phyloP scores from a whole-genome alignment of 1,140 invertebrate genomes.

The Ceratosolen fusciceps region DNA sequence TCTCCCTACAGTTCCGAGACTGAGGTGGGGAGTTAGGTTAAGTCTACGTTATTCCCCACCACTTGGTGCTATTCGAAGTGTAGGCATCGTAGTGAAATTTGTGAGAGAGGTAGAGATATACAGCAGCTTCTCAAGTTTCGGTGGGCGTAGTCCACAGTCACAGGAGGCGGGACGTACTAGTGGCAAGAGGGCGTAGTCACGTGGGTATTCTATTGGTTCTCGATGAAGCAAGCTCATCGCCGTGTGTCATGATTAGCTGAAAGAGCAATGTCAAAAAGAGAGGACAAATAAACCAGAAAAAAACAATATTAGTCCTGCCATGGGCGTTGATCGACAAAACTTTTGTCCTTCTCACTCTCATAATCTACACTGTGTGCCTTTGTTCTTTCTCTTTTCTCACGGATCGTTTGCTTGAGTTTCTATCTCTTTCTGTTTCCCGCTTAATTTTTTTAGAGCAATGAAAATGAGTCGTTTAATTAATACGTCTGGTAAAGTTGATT shows the following conservation, averaged over 20 bases:
- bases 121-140: constrained; percentile 47
- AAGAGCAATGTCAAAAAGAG: background rate
- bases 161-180: constrained; percentile 38
- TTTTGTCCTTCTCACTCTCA: constrained; percentile 12
- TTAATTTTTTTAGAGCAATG: constrained; percentile 66
- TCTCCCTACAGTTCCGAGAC: constrained; percentile 51
- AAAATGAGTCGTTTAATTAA: constrained; percentile 73
- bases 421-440: background rate
- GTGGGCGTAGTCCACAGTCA: constrained; percentile 48
- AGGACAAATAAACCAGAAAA: constrained; percentile 49
- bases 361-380: constrained; percentile 6
- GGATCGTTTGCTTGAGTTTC: background rate
- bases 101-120: constrained; percentile 6
- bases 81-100: background rate
- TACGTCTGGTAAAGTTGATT: constrained; percentile 63
- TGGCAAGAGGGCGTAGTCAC: background rate
- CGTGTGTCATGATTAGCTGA: background rate
- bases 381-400: constrained; percentile 39
- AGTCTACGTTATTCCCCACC: constrained; percentile 47
- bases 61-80: background rate
- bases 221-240: background rate
- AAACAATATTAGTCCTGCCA: constrained; percentile 65
- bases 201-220: background rate
- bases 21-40: constrained; percentile 50
- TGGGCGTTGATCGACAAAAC: constrained; percentile 65